Conservation (phyloP, 2,113 vertebrate genomes). For the Erythrocercus mccallii region DNA sequence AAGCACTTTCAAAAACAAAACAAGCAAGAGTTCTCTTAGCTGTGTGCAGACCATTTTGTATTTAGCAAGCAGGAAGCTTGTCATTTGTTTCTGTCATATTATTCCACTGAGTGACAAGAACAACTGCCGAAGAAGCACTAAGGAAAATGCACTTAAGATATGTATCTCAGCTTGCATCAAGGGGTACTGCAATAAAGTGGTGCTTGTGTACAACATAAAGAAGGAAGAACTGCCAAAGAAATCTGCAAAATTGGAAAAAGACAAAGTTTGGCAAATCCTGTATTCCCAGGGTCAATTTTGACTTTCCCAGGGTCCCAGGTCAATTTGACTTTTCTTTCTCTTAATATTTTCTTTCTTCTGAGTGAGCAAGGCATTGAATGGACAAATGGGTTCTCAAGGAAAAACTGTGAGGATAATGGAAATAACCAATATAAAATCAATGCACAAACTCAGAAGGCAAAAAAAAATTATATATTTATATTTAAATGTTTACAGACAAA, state of each 20-base stretch:
- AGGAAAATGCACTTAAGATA: not conserved
- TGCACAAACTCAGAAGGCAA: not conserved
- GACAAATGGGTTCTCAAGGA: not conserved
- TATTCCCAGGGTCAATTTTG: not conserved
- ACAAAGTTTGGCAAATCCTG: not conserved
- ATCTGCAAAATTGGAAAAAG: not conserved
- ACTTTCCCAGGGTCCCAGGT: too few species aligned
- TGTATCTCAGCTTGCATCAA: not conserved
- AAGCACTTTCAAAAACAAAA: not conserved
- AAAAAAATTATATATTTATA: not conserved
- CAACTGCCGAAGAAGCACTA: not conserved
- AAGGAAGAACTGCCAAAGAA: not conserved
- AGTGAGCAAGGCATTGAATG: not conserved
- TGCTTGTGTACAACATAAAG: not conserved
- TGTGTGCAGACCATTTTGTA: not conserved
- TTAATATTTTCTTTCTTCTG: not conserved
- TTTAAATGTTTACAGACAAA: not conserved
- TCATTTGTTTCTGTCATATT: conserved; percentile 33
- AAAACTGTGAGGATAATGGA: conserved; percentile 30
- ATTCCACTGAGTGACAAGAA: not conserved
- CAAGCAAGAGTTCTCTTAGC: not conserved
- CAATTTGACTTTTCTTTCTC: not conserved
- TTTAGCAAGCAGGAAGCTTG: not conserved
- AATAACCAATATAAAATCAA: conserved; percentile 38
- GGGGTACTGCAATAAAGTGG: not conserved